Evolutionary conservation across 92 coral and sea anemone species (phyloP).

Genomic region (Galaxea fascicularis): DNA sequence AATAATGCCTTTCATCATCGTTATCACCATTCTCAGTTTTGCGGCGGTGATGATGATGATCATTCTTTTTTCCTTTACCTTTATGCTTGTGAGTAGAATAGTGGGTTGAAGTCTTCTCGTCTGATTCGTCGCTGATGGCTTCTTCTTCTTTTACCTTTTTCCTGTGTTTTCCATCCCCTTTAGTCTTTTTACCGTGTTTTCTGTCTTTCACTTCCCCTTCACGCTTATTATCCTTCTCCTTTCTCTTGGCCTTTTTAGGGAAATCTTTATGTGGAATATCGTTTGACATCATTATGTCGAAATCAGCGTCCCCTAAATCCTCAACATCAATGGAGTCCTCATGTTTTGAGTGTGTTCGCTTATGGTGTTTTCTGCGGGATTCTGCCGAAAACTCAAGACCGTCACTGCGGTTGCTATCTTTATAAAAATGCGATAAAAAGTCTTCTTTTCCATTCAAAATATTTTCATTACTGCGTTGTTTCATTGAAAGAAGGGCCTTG

Average conservation of each 20-base stretch:
- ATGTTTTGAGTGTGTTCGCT: conserved; percentile 26
- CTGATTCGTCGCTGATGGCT: conserved; percentile 33
- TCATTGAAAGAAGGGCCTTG: background rate
- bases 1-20: background rate
- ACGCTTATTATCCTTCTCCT: conserved; percentile 4
- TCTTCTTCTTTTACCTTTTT: conserved; percentile 39
- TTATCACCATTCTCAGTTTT: conserved; percentile 5
- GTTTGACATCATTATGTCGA: conserved; percentile 89
- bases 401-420: conserved; percentile 30
- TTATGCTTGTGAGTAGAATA: conserved; percentile 11
- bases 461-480: conserved; percentile 28
- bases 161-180: conserved; percentile 17
- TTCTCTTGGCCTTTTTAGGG: conserved; percentile 27
- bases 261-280: conserved; percentile 80
- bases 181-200: background rate
- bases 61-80: background rate
- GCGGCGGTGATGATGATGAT: conserved; percentile 18
- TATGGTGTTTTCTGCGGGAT: conserved; percentile 41
- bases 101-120: background rate
- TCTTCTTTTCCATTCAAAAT: background rate
- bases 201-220: background rate
- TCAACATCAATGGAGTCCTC: conserved; percentile 60
- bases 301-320: conserved; percentile 91
- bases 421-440: conserved; percentile 53
- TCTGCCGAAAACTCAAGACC: conserved; percentile 63